Base-by-base conservation (phyloP, 2,888 invertebrate genomes). In the Ceraclea dissimilis region DNA sequence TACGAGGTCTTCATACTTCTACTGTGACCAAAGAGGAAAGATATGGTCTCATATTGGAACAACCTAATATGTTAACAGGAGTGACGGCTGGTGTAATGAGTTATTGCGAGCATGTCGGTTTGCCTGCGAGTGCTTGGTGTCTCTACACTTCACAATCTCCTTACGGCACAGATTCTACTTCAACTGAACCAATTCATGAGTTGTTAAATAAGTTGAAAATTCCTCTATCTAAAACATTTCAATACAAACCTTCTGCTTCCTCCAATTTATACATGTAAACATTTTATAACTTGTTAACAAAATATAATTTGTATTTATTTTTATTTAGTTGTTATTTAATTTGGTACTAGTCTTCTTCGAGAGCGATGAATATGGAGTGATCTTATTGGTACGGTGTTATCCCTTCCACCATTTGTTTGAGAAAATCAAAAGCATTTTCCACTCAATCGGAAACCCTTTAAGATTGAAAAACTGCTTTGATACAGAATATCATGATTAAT, bases 21-120 rank as follows among this genome's bases (percentile, higher is more conserved):
- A 13, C 13, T 8, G 39, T 13, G 4, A 13, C 4, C 2, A 16
- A 39, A 16, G 13, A 8, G 4, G 13, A 13, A 8, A 8, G 2
- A 16, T 39, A 39, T 39, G 13, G 13, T 39, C n/a, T 5, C 17
- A 44, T n/a, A 62, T 65, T 78, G 53, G 77, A 78, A 63, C 76
- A 75, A 63, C 78, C 78, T 20, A 78, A 78, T 65, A 74, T 78
- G 43, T 66, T 78, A 60, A 71, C 74, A 57, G 78, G 78, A 34
- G 67, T 75, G 20, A 65, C 72, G 49, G 78, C 77, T 48, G 78
- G 78, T 71, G 77, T 71, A 47, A 65, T 76, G 19, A 67, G 63
- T 51, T 64, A 73, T 53, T 67, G 76, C 59, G 74, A 77, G 60
- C 69, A 71, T 51, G 64, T 69, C 26, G 65, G 69, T 52, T 63